These are phyloP conservation scores for Noctuana brunneofusca DNA, from an alignment of 2,888 invertebrate species.

Conservation along the genomic window DNA sequence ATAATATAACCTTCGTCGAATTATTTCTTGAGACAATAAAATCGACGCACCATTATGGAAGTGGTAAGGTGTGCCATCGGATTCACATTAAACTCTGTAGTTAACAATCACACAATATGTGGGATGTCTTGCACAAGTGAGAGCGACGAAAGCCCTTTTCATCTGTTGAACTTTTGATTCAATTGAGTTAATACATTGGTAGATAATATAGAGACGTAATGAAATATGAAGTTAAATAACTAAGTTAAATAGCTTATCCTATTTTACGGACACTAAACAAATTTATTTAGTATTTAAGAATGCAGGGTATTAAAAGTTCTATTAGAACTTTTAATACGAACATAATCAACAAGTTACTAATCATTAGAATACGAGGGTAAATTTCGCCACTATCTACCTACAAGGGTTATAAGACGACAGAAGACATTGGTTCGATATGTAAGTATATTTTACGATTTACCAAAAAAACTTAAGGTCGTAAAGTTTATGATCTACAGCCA, in stretches of 20 bases:
- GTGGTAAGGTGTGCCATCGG: not conserved
- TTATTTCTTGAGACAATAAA: not conserved
- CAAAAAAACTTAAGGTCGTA: too few relatives aligned
- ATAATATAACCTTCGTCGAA: not conserved
- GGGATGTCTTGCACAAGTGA: conserved; percentile 27
- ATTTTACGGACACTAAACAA: not conserved
- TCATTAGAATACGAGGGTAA: too few relatives aligned
- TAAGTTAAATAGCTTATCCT: not conserved
- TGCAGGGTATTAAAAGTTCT: not conserved
- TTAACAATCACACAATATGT: conserved; percentile 16
- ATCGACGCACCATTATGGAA: not conserved
- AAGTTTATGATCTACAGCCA: too few relatives aligned
- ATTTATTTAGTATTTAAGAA: not conserved
- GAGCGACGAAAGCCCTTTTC: conserved; percentile 24
- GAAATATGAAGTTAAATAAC: not conserved
- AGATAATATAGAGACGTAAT: not conserved
- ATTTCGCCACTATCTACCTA: too few relatives aligned
- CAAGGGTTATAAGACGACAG: too few relatives aligned
- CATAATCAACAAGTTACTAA: too few relatives aligned
- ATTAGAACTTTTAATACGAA: too few relatives aligned
- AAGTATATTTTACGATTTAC: too few relatives aligned
- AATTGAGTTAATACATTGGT: conserved; percentile 4
- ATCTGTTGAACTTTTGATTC: conserved; percentile 29
- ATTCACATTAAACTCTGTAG: not conserved
- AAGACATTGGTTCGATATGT: too few relatives aligned